Base-by-base conservation (phyloP, 2,888 invertebrate genomes). In the Orthonychiurus folsomi region DNA sequence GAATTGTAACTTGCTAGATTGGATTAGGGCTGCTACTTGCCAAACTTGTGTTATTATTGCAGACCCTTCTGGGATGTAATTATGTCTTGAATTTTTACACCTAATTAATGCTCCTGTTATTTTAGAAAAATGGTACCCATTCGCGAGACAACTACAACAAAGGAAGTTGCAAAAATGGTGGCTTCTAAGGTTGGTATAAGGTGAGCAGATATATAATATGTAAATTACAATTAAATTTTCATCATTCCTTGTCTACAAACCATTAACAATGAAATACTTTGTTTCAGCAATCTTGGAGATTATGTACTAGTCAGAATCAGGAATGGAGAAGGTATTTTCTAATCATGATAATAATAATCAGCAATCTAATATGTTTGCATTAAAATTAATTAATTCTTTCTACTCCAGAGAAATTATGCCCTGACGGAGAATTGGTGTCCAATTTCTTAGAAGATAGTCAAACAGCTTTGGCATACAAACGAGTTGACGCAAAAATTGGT, bases 231-330 rank as follows among this genome's bases (percentile, higher is more conserved):
- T n/a, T n/a, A n/a, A n/a, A n/a, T n/a, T n/a, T n/a, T n/a, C n/a
- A n/a, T n/a, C n/a, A n/a, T n/a, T n/a, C n/a, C n/a, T n/a, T n/a
- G n/a, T n/a, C n/a, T n/a, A n/a, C n/a, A n/a, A n/a, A n/a, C n/a
- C n/a, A n/a, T n/a, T n/a, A n/a, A n/a, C n/a, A n/a, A n/a, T n/a
- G n/a, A n/a, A n/a, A n/a, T n/a, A n/a, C n/a, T n/a, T n/a, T n/a
- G n/a, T n/a, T n/a, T n/a, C 72, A 94, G 94, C 63, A 96, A 95
- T 79, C 93, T 95, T 21, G 93, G 94, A 78, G 95, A 96, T 78
- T 95, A 93, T 76, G 93, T 91, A 61, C 83, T 96, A 61, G 95
- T 90, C 76, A 87, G 91, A 69, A 80, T 94, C 65, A 87, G 90
- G 62, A 89, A 92, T 75, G 93, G 93, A 73, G 89, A 92, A 82